These are phyloP conservation scores for Rhinella marina DNA, from an alignment of 2,797 vertebrate genomes.

Conservation along the genomic window DNA sequence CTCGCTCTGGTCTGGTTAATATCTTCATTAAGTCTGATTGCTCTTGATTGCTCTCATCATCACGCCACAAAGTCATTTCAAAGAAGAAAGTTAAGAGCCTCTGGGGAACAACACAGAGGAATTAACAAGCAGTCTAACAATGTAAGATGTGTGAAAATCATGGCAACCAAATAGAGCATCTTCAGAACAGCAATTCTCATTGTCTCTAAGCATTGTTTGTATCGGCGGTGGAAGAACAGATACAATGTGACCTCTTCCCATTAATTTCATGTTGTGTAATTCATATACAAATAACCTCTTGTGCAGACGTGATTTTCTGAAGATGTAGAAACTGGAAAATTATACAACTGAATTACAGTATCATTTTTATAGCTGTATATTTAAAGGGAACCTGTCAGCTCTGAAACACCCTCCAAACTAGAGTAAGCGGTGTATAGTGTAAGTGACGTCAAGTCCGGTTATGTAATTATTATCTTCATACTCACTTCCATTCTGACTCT, in stretches of 20 bases:
- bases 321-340: not conserved
- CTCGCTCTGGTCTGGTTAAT: conserved; percentile 62
- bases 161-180: conserved; percentile 47
- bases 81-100: conserved; percentile 62
- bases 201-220: conserved; percentile 22
- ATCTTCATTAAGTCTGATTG: conserved; percentile 63
- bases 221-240: conserved; percentile 39
- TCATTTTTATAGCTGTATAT: not conserved
- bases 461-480: too few species aligned
- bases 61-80: conserved; percentile 63
- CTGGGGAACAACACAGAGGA: conserved; percentile 56
- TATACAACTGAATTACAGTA: not conserved
- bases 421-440: too few species aligned
- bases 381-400: too few species aligned
- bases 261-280: conserved; percentile 33
- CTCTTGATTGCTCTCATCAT: conserved; percentile 63
- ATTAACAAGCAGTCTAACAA: conserved; percentile 62
- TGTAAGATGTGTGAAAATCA: conserved; percentile 62
- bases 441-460: too few species aligned
- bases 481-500: too few species aligned
- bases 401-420: too few species aligned
- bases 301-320: not conserved
- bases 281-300: not conserved
- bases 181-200: conserved; percentile 35
- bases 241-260: conserved; percentile 42